Percentiles rank a stretch among this genome's conserved stretches.
phyloP scores from a whole-genome alignment of 2,888 invertebrate genomes.

The Plagodis dolabraria region DNA sequence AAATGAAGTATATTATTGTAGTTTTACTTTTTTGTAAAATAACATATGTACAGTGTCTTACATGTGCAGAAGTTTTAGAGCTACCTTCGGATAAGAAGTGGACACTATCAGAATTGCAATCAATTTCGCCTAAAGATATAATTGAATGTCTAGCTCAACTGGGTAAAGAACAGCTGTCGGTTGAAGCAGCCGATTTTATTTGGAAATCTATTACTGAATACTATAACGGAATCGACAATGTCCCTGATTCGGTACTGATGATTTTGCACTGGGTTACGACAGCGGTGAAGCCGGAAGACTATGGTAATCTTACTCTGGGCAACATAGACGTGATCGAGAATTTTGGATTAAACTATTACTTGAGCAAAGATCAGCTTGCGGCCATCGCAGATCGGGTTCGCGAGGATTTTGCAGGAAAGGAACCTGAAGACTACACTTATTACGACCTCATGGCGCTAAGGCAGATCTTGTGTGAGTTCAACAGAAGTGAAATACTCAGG shows the following conservation, averaged over 20 bases:
- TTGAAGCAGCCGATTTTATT: conserved; percentile 60
- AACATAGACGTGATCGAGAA: conserved; percentile 82
- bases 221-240: conserved; percentile 60
- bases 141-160: conserved; percentile 66
- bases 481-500: conserved; percentile 75
- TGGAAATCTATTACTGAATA: conserved; percentile 65
- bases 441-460: conserved; percentile 82
- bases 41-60: conserved; percentile 34
- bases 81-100: conserved; percentile 49
- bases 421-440: conserved; percentile 82
- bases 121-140: conserved; percentile 59
- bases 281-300: conserved; percentile 76
- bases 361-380: conserved; percentile 66
- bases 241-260: conserved; percentile 72
- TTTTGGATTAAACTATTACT: conserved; percentile 79
- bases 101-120: conserved; percentile 50
- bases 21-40: conserved; percentile 21
- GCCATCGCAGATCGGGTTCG: conserved; percentile 80
- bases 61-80: conserved; percentile 60
- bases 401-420: conserved; percentile 80
- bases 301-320: conserved; percentile 78
- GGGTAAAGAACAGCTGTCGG: conserved; percentile 55
- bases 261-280: conserved; percentile 75
- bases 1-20: conserved; percentile 20
- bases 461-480: conserved; percentile 85